Base-by-base conservation (phyloP, 2,113 vertebrate species). In the Hystrix cristata region DNA sequence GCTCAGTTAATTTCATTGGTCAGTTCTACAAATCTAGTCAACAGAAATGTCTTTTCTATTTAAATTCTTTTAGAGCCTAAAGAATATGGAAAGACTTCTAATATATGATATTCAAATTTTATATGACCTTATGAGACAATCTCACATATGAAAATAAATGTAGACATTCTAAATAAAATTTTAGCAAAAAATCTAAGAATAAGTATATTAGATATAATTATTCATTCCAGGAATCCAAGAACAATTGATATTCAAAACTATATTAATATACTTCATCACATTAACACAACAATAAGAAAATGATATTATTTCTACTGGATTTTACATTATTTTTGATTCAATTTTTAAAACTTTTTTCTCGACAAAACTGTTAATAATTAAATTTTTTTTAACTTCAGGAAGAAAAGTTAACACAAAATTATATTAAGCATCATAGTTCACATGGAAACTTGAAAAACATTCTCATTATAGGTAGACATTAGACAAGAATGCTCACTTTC, bases 211-310 rank as follows among this genome's bases (percentile, higher is more conserved):
- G 23, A 46, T 74, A 51, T 9, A 76, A 80, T 12, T 5, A 55
- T 69, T 94, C 21, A 91, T 85, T 78, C 38, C 80, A 88, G 18
- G 29, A 93, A 95, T 95, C 25, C 19, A 95, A 96, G 27, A 1
- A 64, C 65, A 88, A 96, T 59, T 93, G 59, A 90, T 72, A 82
- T 65, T 65, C 48, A 86, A 27, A 96, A 78, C 16, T 84, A 62
- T 85, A 78, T 86, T 90, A 95, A 86, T 87, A 87, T 67, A 85
- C 84, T 93, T 95, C 64, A 86, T 94, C 60, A 87, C 21, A 94
- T 86, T 94, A 95, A 81, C n/a, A 89, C 34, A 94, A 89, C 29
- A 94, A n/a, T 67, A 10, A 90, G 34, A 81, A 95, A 69, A 90
- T 74, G 29, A 69, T 53, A 59, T 82, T 38, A 38, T 82, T 81